Evolutionary conservation across 2,113 vertebrate species (phyloP).

Genomic region (Platycercus adscitus): DNA sequence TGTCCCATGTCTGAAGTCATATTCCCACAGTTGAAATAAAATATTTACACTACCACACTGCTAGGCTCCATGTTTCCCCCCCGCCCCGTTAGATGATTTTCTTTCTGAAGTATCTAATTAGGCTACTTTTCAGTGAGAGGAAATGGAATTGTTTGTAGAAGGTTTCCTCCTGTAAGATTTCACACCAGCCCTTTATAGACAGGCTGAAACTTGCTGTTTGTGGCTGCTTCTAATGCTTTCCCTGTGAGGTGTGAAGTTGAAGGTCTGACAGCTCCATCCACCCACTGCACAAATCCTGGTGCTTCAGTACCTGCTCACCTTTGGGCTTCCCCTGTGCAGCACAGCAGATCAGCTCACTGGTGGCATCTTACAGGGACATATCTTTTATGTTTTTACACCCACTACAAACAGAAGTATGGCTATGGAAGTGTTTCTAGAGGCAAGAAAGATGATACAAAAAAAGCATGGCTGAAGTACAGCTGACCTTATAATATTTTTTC

Average conservation of each 20-base stretch:
- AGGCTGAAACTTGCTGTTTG: neutral
- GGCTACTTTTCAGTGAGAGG: neutral
- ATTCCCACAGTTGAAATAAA: neutral
- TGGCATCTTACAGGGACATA: neutral
- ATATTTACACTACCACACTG: neutral
- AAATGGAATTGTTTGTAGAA: neutral
- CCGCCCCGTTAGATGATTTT: neutral
- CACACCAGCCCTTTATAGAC: neutral
- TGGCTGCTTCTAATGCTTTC: neutral
- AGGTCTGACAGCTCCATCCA: neutral
- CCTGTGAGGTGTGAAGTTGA: neutral
- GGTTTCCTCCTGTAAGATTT: neutral
- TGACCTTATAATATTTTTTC: neutral
- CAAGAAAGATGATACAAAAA: neutral
- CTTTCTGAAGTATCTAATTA: neutral
- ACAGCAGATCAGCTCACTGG: neutral
- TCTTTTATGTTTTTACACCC: neutral
- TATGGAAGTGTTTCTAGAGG: neutral
- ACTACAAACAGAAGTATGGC: neutral
- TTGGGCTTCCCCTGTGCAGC: neutral
- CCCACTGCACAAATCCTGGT: neutral
- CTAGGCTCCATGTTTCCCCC: neutral
- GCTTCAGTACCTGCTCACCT: neutral
- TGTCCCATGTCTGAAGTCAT: rapidly evolving
- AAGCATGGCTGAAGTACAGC: neutral